phyloP scores from a whole-genome alignment of 2,888 invertebrate species.

The Bellardia pandia region DNA sequence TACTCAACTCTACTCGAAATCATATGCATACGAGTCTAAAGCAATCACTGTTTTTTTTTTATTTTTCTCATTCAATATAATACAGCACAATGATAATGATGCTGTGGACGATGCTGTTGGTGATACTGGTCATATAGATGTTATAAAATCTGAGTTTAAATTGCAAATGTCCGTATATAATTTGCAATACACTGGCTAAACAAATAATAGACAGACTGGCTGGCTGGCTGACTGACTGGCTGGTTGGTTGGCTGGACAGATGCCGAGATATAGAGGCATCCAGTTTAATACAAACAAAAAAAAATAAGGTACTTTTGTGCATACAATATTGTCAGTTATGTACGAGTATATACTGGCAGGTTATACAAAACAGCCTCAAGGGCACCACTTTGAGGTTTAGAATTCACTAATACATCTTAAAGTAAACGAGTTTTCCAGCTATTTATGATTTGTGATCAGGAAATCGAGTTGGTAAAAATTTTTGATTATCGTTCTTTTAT shows the following conservation, averaged over 20 bases:
- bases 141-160: conserved; percentile 69
- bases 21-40: conserved; percentile 41
- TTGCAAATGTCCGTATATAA: conserved; percentile 73
- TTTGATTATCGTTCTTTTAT: not conserved
- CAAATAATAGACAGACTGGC: conserved; percentile 57
- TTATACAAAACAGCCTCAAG: not conserved
- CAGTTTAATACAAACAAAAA: not conserved
- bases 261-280: not conserved
- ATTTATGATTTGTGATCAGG: too few relatives aligned
- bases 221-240: not conserved
- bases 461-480: too few relatives aligned
- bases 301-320: conserved; percentile 35
- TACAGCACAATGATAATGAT: conserved; percentile 49
- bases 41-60: conserved; percentile 46
- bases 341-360: conserved; percentile 9
- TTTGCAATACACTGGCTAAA: conserved; percentile 72
- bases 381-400: conserved; percentile 35
- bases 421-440: too few relatives aligned
- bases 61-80: not conserved
- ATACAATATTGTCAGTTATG: conserved; percentile 50
- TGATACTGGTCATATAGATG: conserved; percentile 61
- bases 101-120: conserved; percentile 44
- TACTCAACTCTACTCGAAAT: conserved; percentile 41
- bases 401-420: too few relatives aligned
- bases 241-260: not conserved